These are phyloP conservation scores for Peromyscus californicus DNA, from an alignment of 2,113 vertebrate genomes.

Conservation along the genomic window DNA sequence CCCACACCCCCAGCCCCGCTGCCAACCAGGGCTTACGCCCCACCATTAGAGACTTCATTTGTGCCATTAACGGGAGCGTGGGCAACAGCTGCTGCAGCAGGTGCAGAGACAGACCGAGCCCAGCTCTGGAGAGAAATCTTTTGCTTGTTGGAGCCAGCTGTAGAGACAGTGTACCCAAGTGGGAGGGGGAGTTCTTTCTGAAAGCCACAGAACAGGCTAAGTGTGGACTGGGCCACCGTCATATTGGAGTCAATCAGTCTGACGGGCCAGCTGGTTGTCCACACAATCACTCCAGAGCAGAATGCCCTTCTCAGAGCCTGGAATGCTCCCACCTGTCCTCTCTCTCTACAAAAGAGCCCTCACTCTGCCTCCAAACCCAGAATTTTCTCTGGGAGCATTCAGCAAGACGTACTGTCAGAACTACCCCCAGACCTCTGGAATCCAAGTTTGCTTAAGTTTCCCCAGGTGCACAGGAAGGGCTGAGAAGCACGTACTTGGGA, in stretches of 20 bases:
- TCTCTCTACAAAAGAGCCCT: slow-evolving; percentile 18
- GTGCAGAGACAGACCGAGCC: slow-evolving; percentile 80
- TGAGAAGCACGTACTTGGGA: background rate
- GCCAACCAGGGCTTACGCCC: slow-evolving; percentile 68
- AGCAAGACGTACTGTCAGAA: background rate
- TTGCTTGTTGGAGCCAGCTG: slow-evolving; percentile 73
- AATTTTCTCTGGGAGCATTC: background rate
- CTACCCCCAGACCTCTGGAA: background rate
- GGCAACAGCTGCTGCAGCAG: slow-evolving; percentile 82
- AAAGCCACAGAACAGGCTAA: slow-evolving; percentile 45
- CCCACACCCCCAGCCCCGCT: slow-evolving; percentile 60
- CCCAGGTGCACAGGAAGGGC: background rate
- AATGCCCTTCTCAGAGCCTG: background rate
- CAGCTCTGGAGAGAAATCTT: slow-evolving; percentile 72
- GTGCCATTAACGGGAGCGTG: slow-evolving; percentile 70
- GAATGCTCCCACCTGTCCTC: slow-evolving; percentile 52
- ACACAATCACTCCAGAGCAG: background rate
- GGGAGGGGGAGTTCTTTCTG: slow-evolving; percentile 34
- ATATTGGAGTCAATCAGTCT: background rate
- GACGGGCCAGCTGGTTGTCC: slow-evolving; percentile 66
- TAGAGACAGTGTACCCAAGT: slow-evolving; percentile 40
- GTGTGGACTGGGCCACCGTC: slow-evolving; percentile 29
- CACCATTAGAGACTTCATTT: slow-evolving; percentile 76
- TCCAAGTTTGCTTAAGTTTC: background rate
- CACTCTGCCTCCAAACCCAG: background rate